A percentile compares a stretch with the other conserved stretches of the same genome.
phyloP scores from a whole-genome alignment of 2,888 invertebrate genomes.

The Pseudanteris insignis region DNA sequence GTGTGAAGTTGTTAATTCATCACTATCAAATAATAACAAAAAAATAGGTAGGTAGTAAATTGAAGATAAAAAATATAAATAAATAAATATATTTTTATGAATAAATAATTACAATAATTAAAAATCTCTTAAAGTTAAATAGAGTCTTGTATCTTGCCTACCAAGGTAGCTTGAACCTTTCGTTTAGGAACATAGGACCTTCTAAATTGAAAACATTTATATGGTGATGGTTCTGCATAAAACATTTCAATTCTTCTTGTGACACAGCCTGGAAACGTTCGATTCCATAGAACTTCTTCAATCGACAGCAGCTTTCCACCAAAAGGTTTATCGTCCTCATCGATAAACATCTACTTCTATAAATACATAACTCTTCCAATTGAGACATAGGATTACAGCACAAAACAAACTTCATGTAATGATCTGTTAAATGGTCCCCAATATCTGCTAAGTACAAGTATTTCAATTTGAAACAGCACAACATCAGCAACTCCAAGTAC shows the following conservation, averaged over 20 bases:
- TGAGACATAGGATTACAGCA: not conserved
- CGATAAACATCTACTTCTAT: slow-evolving; percentile 11
- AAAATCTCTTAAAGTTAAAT: too few species aligned
- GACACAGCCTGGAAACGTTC: slow-evolving; percentile 9
- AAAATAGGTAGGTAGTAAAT: too few species aligned
- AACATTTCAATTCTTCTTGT: slow-evolving; percentile 2
- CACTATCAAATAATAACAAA: too few species aligned
- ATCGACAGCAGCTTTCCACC: not conserved
- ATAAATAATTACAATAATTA: too few species aligned
- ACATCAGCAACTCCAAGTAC: slow-evolving; percentile 5
- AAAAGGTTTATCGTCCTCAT: slow-evolving; percentile 5
- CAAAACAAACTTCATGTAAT: not conserved
- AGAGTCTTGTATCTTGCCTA: too few species aligned
- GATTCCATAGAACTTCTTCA: slow-evolving; percentile 16
- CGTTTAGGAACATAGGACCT: slow-evolving; percentile 14
- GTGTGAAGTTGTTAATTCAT: too few species aligned
- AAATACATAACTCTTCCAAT: slow-evolving; percentile 23
- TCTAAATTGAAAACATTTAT: not conserved
- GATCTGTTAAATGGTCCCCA: slow-evolving; percentile 4
- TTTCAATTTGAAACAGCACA: not conserved
- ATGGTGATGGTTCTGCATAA: not conserved
- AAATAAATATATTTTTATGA: too few species aligned
- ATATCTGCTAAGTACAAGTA: slow-evolving; percentile 10
- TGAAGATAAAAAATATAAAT: too few species aligned
- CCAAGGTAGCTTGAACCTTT: slow-evolving; percentile 16